These are phyloP conservation scores for Drosophila lacicola DNA, from an alignment of 2,888 invertebrate genomes.

Conservation along the genomic window DNA sequence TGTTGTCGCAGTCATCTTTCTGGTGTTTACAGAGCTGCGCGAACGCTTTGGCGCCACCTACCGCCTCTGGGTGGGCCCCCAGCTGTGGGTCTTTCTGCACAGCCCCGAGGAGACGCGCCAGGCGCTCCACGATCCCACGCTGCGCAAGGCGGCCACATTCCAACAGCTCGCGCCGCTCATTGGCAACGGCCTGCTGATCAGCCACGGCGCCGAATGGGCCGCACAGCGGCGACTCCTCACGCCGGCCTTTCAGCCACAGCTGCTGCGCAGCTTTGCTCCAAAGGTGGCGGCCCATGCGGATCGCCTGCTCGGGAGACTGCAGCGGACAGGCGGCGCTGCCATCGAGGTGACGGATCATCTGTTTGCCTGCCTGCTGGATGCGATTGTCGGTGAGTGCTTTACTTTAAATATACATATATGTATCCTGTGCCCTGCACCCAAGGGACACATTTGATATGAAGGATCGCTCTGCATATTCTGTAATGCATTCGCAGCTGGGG, in stretches of 20 bases:
- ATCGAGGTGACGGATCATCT: slow-evolving; percentile 86
- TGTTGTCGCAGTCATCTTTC: slow-evolving; percentile 69
- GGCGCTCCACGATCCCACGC: slow-evolving; percentile 76
- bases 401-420: background rate
- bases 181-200: slow-evolving; percentile 83
- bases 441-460: no score
- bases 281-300: slow-evolving; percentile 88
- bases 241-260: slow-evolving; percentile 91
- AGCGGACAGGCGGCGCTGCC: slow-evolving; percentile 19
- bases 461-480: no score
- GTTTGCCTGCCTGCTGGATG: slow-evolving; percentile 88
- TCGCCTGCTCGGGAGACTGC: slow-evolving; percentile 86
- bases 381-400: slow-evolving; percentile 86
- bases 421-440: background rate
- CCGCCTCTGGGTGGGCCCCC: slow-evolving; percentile 83
- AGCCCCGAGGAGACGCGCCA: slow-evolving; percentile 80
- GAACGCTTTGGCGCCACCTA: slow-evolving; percentile 74
- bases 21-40: slow-evolving; percentile 72
- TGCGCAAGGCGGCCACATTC: slow-evolving; percentile 79
- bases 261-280: slow-evolving; percentile 89
- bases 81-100: slow-evolving; percentile 83
- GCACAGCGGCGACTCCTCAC: slow-evolving; percentile 89
- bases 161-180: slow-evolving; percentile 77
- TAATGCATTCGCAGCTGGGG: no score
- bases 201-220: slow-evolving; percentile 87